These are phyloP conservation scores for Troides aeacus DNA, from an alignment of 2,888 invertebrate species.

Conservation along the genomic window DNA sequence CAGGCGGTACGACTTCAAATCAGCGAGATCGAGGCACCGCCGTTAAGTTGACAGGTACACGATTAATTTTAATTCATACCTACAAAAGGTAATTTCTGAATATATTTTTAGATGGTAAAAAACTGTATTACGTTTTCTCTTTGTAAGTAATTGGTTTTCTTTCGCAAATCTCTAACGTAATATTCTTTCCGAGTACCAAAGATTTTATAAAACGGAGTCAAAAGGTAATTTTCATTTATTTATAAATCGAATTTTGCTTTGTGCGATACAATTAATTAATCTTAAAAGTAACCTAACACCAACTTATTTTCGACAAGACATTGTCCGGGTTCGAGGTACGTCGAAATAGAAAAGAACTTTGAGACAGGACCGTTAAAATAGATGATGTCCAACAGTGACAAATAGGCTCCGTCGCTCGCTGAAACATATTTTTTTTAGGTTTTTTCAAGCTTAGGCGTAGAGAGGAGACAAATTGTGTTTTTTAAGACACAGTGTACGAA, in stretches of 20 bases:
- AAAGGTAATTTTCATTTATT: background rate
- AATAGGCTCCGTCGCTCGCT: conserved; percentile 46
- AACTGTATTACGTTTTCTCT: conserved; percentile 9
- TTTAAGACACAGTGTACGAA: conserved; percentile 27
- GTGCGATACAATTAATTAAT: conserved; percentile 61
- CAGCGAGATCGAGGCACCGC: background rate
- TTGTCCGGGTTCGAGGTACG: conserved; percentile 47
- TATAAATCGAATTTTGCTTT: conserved; percentile 20
- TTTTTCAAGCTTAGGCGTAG: conserved; percentile 26
- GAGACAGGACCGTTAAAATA: conserved; percentile 39
- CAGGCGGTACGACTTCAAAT: conserved; percentile 35
- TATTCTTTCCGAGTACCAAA: background rate
- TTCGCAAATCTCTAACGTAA: background rate
- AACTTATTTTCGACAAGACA: conserved; percentile 61
- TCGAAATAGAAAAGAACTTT: conserved; percentile 42
- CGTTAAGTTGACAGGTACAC: conserved; percentile 10
- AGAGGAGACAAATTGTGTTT: conserved; percentile 29
- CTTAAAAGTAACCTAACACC: conserved; percentile 49
- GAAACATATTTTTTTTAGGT: conserved; percentile 33
- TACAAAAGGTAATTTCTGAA: conserved; percentile 17
- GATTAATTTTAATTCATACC: conserved; percentile 27
- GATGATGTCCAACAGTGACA: conserved; percentile 51
- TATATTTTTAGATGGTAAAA: conserved; percentile 17
- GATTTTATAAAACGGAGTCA: background rate
- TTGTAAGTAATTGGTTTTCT: conserved; percentile 23